Evolutionary conservation across 2,113 vertebrate genomes (phyloP).

Genomic region (Lynx canadensis): DNA sequence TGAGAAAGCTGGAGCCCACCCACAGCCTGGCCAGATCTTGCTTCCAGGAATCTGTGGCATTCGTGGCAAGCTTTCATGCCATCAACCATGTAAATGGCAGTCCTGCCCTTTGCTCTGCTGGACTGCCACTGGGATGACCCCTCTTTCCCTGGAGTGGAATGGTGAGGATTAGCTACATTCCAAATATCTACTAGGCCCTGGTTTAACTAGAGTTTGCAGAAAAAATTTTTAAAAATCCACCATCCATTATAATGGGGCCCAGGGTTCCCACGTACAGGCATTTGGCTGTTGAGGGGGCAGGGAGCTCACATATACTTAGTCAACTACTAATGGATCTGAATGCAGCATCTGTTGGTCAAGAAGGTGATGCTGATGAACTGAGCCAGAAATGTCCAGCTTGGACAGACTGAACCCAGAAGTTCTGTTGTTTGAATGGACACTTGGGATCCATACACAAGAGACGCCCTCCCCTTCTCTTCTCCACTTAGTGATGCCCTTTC

Average conservation of each 20-base stretch:
- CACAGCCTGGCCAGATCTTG: background rate
- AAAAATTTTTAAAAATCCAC: background rate
- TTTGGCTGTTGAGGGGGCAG: background rate
- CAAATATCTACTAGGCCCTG: background rate
- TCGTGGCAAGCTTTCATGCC: background rate
- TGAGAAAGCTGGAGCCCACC: background rate
- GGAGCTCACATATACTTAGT: background rate
- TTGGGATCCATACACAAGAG: background rate
- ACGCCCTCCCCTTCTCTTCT: background rate
- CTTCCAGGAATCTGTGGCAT: background rate
- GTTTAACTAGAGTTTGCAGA: background rate
- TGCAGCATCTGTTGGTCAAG: background rate
- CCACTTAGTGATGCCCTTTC: background rate
- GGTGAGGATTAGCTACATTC: background rate
- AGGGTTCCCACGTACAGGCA: accelerated
- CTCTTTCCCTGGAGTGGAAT: background rate
- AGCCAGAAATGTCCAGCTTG: background rate
- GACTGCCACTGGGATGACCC: background rate
- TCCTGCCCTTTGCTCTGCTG: background rate
- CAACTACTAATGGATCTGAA: background rate
- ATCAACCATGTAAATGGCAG: background rate
- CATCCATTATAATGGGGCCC: background rate
- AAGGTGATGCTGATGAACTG: background rate
- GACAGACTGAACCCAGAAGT: background rate
- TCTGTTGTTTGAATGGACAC: background rate